phyloP scores from a whole-genome alignment of 2,797 vertebrate genomes.

The Lepidocolaptes lacrymiger region DNA sequence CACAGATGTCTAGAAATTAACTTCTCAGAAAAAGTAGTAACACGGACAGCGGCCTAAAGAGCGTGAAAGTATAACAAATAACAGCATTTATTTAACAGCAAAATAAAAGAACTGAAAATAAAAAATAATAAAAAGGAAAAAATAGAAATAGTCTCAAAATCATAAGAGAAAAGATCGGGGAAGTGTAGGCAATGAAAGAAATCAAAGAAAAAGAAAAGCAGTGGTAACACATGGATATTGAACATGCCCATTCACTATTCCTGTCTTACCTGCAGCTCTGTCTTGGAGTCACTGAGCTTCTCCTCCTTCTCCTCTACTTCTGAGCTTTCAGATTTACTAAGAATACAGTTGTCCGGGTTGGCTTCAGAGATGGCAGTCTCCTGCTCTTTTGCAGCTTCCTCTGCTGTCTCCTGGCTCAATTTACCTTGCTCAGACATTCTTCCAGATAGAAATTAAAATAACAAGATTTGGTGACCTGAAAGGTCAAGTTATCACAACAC shows the following conservation, averaged over 20 bases:
- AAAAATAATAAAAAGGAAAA: neutral
- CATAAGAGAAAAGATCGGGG: neutral
- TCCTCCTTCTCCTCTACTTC: conserved; percentile 78
- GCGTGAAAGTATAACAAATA: neutral
- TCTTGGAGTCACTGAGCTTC: conserved; percentile 71
- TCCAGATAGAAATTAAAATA: conserved; percentile 76
- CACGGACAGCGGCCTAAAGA: conserved; percentile 5
- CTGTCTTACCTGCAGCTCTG: conserved; percentile 76
- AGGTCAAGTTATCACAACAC: conserved; percentile 42
- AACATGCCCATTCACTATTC: accelerated
- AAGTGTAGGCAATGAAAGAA: neutral
- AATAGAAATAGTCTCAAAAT: neutral
- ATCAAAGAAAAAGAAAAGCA: neutral
- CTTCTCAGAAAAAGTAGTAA: conserved; percentile 15
- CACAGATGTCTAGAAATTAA: conserved; percentile 10
- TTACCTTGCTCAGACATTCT: conserved; percentile 87
- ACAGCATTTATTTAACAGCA: neutral
- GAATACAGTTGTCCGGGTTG: conserved; percentile 73
- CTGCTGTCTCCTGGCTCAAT: conserved; percentile 74
- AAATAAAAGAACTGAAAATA: neutral
- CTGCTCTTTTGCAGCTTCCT: conserved; percentile 72
- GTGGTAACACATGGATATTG: neutral
- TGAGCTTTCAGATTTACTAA: conserved; percentile 77
- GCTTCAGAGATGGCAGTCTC: conserved; percentile 53
- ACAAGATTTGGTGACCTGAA: conserved; percentile 73